phyloP scores from a whole-genome alignment of 2,797 vertebrate species.

The Phrynocephalus forsythii region DNA sequence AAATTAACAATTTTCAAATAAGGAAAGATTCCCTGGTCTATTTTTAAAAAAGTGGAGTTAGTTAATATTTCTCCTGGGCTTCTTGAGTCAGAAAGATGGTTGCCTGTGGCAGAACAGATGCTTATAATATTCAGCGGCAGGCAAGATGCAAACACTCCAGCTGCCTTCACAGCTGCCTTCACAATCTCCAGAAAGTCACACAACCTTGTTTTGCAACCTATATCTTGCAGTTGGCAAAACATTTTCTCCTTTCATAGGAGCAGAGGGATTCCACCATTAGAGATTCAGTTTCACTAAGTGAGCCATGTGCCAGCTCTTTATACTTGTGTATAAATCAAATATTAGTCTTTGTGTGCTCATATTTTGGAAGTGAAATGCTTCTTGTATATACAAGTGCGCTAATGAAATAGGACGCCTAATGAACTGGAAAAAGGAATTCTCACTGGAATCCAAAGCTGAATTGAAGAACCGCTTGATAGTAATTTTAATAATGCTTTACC shows the following conservation, averaged over 20 bases:
- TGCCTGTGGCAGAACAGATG: slow-evolving; percentile 62
- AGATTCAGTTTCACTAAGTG: not conserved
- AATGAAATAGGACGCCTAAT: not conserved
- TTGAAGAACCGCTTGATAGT: not conserved
- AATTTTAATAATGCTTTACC: not conserved
- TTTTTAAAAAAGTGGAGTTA: slow-evolving; percentile 49
- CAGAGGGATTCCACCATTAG: slow-evolving; percentile 1
- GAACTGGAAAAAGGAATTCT: slow-evolving; percentile 26
- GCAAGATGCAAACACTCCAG: slow-evolving; percentile 47
- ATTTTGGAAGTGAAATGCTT: not conserved
- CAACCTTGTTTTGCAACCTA: slow-evolving; percentile 45
- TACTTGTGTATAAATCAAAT: not conserved
- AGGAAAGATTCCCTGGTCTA: slow-evolving; percentile 36
- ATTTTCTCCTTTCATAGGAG: slow-evolving; percentile 33
- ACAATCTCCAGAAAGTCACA: slow-evolving; percentile 47
- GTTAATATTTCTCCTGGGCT: slow-evolving; percentile 23
- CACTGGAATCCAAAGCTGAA: not conserved
- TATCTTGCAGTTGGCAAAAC: slow-evolving; percentile 18
- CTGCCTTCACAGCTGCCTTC: slow-evolving; percentile 66
- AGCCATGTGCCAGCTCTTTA: not conserved
- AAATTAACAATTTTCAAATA: not conserved
- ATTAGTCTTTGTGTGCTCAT: not conserved
- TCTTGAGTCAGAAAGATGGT: slow-evolving; percentile 55
- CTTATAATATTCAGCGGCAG: slow-evolving; percentile 54
- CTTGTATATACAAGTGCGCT: not conserved